Base-by-base conservation (phyloP, 92 coral and sea anemone genomes). In the Epizoanthus rinbou region DNA sequence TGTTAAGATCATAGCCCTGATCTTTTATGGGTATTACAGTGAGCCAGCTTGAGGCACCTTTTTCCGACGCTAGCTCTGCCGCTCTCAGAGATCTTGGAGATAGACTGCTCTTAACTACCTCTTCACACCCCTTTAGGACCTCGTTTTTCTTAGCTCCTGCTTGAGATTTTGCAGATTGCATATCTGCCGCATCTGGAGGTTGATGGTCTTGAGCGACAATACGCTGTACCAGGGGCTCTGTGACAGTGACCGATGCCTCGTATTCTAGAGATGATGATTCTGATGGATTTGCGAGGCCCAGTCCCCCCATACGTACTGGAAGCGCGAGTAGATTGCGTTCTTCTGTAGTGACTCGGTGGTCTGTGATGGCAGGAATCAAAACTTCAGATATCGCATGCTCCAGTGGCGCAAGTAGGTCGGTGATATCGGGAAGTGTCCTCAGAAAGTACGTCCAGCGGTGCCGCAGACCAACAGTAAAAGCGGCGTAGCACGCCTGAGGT, bases 1-100 rank as follows among this genome's bases (percentile, higher is more conserved):
- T 90, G 68, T 87, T 90, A 9, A 86, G 80, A 47, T 39, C 52
- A 67, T 82, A 86, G 17, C 56, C 88, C 93, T 69, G 63, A 15
- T 86, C 90, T n/a, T 59, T 28, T 23, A 88, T n/a, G 22, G 89
- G 86, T 3, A 80, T 2, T 5, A 80, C 92, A 0, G 85, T 85
- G 2, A 88, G 84, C 88, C 88, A 88, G 31, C 57, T 58, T 50
- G 87, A 83, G 63, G 87, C 86, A 19, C 82, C 90, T 39, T 86
- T 86, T 73, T 86, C 86, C 14, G 54, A 63, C 2, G 87, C 91
- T 68, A 86, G 87, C 13, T 84, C 82, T 28, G 23, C 81, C 35
- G 87, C 87, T 71, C 21, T 76, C n/a, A 56, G 74, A 22, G 82
- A 52, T 56, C 64, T 84, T 41, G 86, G 80, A 14, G 86, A 15